Conservation (phyloP, 2,888 invertebrate species). For the Calameuta filiformis region DNA sequence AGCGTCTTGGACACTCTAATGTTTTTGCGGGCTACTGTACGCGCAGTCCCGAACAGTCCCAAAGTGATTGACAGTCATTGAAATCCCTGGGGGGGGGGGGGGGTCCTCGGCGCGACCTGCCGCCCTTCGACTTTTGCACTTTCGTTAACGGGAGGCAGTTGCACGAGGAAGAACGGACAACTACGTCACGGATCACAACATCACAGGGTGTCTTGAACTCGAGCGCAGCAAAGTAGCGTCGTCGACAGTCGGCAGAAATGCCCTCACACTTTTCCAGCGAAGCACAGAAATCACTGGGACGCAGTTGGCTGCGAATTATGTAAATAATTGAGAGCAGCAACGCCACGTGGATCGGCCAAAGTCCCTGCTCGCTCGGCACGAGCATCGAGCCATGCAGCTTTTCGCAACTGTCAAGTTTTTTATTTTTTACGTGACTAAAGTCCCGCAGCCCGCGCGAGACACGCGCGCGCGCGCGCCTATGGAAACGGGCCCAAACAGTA, state of each 20-base stretch:
- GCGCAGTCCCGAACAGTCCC: not conserved
- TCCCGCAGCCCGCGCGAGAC: not conserved
- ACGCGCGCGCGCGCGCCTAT: not conserved
- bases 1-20: too few relatives aligned
- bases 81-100: too few relatives aligned
- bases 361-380: not conserved
- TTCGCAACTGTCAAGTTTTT: not conserved
- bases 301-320: not conserved
- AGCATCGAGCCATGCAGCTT: not conserved
- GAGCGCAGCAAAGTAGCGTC: not conserved
- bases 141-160: not conserved
- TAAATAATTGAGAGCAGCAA: not conserved
- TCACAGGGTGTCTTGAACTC: not conserved
- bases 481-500: not conserved
- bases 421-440: not conserved
- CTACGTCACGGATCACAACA: not conserved
- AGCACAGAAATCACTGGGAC: not conserved
- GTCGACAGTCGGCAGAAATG: not conserved
- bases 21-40: not conserved
- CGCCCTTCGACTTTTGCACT: not conserved
- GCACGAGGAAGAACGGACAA: not conserved
- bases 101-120: not conserved
- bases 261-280: not conserved
- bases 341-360: not conserved
- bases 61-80: not conserved